Percentiles rank a stretch among this genome's conserved stretches.
Evolutionary conservation across 2,888 invertebrate genomes (phyloP).

Genomic region (Tenodera sinensis): DNA sequence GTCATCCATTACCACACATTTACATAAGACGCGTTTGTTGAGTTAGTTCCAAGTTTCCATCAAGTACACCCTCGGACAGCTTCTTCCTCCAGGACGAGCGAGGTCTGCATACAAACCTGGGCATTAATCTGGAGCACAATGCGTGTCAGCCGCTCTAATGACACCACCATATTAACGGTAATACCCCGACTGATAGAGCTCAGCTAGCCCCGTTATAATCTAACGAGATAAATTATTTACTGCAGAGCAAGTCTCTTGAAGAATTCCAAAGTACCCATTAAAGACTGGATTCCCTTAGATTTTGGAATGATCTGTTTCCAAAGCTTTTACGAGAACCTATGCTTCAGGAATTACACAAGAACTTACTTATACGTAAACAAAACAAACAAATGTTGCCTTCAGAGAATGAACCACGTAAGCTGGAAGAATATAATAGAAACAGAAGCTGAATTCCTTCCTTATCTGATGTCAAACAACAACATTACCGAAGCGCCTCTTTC

Average conservation of each 20-base stretch:
- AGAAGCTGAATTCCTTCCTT: too few relatives aligned
- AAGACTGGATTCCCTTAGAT: background rate
- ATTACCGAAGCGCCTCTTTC: too few relatives aligned
- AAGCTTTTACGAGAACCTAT: too few relatives aligned
- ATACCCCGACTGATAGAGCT: background rate
- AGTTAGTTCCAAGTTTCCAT: background rate
- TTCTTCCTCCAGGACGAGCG: too few relatives aligned
- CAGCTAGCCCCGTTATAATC: background rate
- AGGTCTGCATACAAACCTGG: background rate
- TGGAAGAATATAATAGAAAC: too few relatives aligned
- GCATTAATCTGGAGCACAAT: background rate
- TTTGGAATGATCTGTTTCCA: background rate
- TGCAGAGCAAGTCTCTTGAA: background rate
- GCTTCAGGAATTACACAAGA: too few relatives aligned
- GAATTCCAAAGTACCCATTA: background rate
- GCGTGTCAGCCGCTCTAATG: background rate
- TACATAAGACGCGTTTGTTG: background rate
- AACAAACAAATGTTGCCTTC: too few relatives aligned
- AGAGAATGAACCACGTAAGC: too few relatives aligned
- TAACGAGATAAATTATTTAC: background rate
- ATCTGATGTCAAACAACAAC: too few relatives aligned
- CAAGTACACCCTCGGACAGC: background rate
- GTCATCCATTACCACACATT: background rate
- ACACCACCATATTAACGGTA: background rate
- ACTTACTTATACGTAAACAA: too few relatives aligned